Base-by-base conservation (phyloP, 2,113 vertebrate genomes). In the Nibea coibor region DNA sequence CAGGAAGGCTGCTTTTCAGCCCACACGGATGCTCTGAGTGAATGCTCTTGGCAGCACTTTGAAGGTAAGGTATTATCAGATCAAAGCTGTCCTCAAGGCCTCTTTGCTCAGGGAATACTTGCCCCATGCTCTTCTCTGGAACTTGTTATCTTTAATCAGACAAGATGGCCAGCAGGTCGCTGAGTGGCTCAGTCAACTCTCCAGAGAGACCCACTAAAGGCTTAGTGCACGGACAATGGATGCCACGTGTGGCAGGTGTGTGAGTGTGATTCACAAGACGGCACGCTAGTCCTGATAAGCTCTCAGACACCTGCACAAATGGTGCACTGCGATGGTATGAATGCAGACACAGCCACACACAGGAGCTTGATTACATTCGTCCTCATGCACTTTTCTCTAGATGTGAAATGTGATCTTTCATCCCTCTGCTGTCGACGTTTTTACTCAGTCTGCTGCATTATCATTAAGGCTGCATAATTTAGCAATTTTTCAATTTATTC, bases 61-160 rank as follows among this genome's bases (percentile, higher is more conserved):
- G 69, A 83, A 82, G 71, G 62, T 24, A 53, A 68, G n/a, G 53
- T 50, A 80, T 74, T 72, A 65, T 82, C 72, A 67, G 80, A 86
- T 88, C 66, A 88, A 91, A 88, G 78, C 66, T 51, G n/a, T 81
- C 59, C 78, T 83, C 42, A 4, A 65, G 58, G 76, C 59, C 20
- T 74, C 62, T 53, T 48, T 5, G 3, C 53, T 83, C 43, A 62
- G 35, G 65, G 72, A 82, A 67, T 56, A 62, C 35, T 81, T 84
- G 64, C 45, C 53, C 72, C 22, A 0, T 45, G 66, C 51, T 62
- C 61, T 47, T 39, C 10, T 57, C 42, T 26, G 6, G 10, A 69
- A 50, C 43, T 31, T 43, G 54, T 85, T 83, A 80, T 85, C 84
- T 87, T 78, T 86, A 65, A 87, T 88, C 69, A 62, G 69, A 73